Evolutionary conservation across 2,888 invertebrate species (phyloP), one percentile per base, ranked within the genome.

Genomic region (Drosophila colorata): DNA sequence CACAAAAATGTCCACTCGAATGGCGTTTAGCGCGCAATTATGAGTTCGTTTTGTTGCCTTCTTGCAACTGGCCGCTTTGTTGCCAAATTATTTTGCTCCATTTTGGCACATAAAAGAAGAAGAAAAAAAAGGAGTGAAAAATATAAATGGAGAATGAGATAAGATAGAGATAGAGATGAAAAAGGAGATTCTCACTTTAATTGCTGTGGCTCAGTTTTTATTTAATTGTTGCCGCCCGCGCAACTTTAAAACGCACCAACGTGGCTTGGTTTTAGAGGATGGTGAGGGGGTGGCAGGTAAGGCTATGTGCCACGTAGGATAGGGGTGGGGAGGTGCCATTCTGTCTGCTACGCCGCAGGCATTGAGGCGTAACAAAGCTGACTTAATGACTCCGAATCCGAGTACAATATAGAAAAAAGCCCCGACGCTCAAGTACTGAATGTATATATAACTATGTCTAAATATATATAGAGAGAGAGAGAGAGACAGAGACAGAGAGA

Each of bases 11-110:
- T 81, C 87, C 81, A 83, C 79, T 83, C 77, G 76, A 80, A 83
- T 83, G 81, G 68, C 87, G 78, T 81, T 81, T 81, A 81, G 87
- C 80, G 80, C 55, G 70, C 87, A 86, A 81, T 87, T 81, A 86
- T 87, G 84, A 86, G 64, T 73, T 73, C 57, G 60, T 64, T 63
- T 66, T 74, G 73, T 65, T 73, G 66, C 66, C 63, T 55, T 60
- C 51, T 43, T 33, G 49, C 57, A 53, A 31, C 60, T 59, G 31
- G 48, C 38, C 47, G 64, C 55, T 59, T 58, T 60, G 69, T 57
- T 51, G 61, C 63, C 58, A 68, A 74, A 73, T 68, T 74, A 56
- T 68, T 68, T 61, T 33, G 25, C 46, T 35, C 57, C 51, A 57
- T 57, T 68, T 57, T 41, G 40, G 28, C 35, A 33, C 51, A 68